Base-by-base conservation (phyloP, 2,113 vertebrate genomes). In the Phaetusa simplex region DNA sequence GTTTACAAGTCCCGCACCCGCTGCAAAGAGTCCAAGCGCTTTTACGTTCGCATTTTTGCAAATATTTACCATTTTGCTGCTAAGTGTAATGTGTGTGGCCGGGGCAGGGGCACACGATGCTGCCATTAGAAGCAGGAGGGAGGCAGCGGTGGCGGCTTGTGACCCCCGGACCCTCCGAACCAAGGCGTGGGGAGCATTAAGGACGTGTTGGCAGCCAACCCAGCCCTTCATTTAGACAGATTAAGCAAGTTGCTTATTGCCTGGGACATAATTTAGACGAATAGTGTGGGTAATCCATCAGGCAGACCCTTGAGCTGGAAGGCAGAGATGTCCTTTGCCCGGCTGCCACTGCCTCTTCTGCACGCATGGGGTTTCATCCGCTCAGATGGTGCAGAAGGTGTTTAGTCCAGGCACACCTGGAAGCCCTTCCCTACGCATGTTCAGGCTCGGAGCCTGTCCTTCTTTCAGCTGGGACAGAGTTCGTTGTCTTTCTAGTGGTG, bases 1-100 rank as follows among this genome's bases (percentile, higher is more conserved):
- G 43, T n/a, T 26, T 26, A 8, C 24, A 11, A 11, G 56, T 4
- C 66, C 47, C 29, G 23, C 15, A 8, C 18, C 20, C 18, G 0
- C 38, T 7, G 22, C 36, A 11, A 12, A 15, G 27, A 12, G 14
- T 6, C 38, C 27, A 24, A 24, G 11, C 2, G 12, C 45, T 34
- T 6, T 19, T 32, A 12, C 15, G 1, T 38, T 45, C 8, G 5
- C 13, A 12, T 43, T 30, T 61, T 32, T 23, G 36, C 50, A 29
- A 12, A 6, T 38, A 20, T 34, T 10, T 71, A 13, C 50, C 42
- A 3, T 85, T 36, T 45, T 36, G 36, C 17, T 27, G 40, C 53
- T 3, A 5, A 5, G 43, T 7, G 7, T 3, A 12, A 30, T 2
- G 27, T 14, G 5, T 4, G 7, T 13, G 14, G 36, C 38, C 19